Evolutionary conservation across 1,140 invertebrate genomes (phyloP).

Genomic region (Brachystomella parvula): DNA sequence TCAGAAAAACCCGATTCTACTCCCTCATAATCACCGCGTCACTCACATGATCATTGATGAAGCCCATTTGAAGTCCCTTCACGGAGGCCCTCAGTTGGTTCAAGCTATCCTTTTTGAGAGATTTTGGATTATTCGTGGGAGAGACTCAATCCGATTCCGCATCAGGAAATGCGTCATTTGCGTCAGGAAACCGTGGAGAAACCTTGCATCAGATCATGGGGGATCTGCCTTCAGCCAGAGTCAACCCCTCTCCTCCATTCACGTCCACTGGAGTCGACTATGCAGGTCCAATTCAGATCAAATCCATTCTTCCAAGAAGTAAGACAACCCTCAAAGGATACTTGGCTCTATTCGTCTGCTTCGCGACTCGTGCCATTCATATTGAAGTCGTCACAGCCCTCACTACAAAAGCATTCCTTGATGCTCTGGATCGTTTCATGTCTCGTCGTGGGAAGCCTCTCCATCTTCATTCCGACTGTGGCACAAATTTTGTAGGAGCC

Average conservation of each 20-base stretch:
- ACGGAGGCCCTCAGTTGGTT: constrained; percentile 41
- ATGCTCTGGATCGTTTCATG: constrained; percentile 42
- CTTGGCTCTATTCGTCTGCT: constrained; percentile 44
- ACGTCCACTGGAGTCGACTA: constrained; percentile 42
- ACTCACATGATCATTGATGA: constrained; percentile 41
- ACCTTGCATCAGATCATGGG: constrained; percentile 40
- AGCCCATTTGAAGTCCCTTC: constrained; percentile 39
- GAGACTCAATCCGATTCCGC: constrained; percentile 20
- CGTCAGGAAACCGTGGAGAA: constrained; percentile 20
- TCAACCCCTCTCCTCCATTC: constrained; percentile 39
- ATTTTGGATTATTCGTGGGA: constrained; percentile 36
- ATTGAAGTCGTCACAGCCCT: constrained; percentile 43
- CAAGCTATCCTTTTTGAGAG: constrained; percentile 20
- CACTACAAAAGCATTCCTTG: constrained; percentile 42
- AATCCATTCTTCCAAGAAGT: constrained; percentile 26
- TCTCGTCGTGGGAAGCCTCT: constrained; percentile 38
- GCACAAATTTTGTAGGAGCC: constrained; percentile 44
- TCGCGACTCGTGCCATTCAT: constrained; percentile 45
- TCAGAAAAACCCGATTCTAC: constrained; percentile 40
- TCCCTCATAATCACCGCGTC: constrained; percentile 38
- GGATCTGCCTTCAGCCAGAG: constrained; percentile 37
- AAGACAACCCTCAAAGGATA: constrained; percentile 42
- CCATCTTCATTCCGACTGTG: constrained; percentile 42
- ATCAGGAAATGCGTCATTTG: constrained; percentile 32
- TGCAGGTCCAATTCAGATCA: constrained; percentile 43